A percentile compares a stretch with the other conserved stretches of the same genome.
Evolutionary conservation across 2,888 invertebrate genomes (phyloP).

Genomic region (Hydriomena furcata): DNA sequence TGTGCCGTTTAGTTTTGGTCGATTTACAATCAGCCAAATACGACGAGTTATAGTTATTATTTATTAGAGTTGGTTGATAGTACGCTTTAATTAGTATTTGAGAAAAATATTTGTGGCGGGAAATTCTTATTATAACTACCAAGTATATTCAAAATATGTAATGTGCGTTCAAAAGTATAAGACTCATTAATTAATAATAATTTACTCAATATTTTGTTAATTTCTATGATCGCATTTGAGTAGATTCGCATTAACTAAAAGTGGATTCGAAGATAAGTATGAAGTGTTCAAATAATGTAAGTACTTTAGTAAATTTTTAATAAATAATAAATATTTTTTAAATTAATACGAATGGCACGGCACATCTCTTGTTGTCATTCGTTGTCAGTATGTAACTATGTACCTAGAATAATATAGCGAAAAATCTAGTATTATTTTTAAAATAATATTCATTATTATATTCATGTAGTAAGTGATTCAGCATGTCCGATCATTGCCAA

Average conservation of each 20-base stretch:
- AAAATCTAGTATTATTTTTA: constrained; percentile 6
- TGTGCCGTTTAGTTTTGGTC: background rate
- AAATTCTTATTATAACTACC: background rate
- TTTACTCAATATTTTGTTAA: background rate
- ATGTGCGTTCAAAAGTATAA: background rate
- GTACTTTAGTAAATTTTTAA: constrained; percentile 5
- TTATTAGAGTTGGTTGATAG: background rate
- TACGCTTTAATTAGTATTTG: background rate
- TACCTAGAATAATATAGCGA: background rate
- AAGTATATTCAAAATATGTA: background rate
- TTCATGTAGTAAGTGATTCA: constrained; percentile 6
- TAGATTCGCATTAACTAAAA: constrained; percentile 2
- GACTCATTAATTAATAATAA: background rate
- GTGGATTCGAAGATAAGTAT: constrained; percentile 6
- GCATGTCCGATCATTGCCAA: constrained; percentile 28
- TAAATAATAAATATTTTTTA: no score
- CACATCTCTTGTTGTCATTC: no score
- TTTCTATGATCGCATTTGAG: constrained; percentile 1
- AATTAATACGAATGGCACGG: no score
- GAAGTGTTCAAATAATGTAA: constrained; percentile 19
- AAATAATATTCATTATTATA: constrained; percentile 8
- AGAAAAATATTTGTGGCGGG: background rate
- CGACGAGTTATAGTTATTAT: background rate
- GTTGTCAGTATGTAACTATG: no score
- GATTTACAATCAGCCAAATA: no score